Base-by-base conservation (phyloP, 1,140 invertebrate genomes). In the Drosophila sproati region DNA sequence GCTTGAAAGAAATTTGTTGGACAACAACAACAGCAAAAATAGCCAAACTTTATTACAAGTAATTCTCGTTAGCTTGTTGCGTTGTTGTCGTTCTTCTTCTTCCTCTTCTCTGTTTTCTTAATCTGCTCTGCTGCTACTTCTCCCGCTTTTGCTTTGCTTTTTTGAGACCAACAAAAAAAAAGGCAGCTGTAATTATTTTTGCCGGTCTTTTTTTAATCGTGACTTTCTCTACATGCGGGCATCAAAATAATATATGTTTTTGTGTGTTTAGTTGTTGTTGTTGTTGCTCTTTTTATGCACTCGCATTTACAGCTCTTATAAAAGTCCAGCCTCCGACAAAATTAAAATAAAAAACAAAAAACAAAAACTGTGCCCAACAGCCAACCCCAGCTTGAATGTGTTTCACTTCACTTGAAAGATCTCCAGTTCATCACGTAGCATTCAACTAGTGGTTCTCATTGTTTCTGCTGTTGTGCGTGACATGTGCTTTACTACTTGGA, bases 11-110 rank as follows among this genome's bases (percentile, higher is more conserved):
- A 60, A 69, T 60, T 64, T 52, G 50, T 64, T 45, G 50, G 41
- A 51, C 35, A 51, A 57, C 54, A 57, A 20, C 20, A 20, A 20
- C 20, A 20, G 20, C 20, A 20, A 20, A 20, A 20, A 20, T 57
- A 57, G 60, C 59, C 66, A 69, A 41, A 60, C 60, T 69, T 69
- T 69, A 69, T 60, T 69, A 69, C 66, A 69, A 60, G 47, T 59
- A 20, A 20, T 20, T 20, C 20, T 20, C 20, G 20, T 20, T 20
- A 20, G 20, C 20, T 20, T 48, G 54, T 67, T 57, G 64, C 64
- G 43, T 57, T 20, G 20, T 20, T 20, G 20, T 20, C 20, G 64
- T 67, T 67, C 20, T 37, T 66, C 29, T 51, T 20, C 39, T 37
- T 20, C 6, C 37, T 29, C 29, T 41, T 10, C n/a, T 52, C 8